A percentile compares a stretch with the other conserved stretches of the same genome.
Evolutionary conservation across 1,140 invertebrate species (phyloP).

Genomic region (Drosophila pandora): DNA sequence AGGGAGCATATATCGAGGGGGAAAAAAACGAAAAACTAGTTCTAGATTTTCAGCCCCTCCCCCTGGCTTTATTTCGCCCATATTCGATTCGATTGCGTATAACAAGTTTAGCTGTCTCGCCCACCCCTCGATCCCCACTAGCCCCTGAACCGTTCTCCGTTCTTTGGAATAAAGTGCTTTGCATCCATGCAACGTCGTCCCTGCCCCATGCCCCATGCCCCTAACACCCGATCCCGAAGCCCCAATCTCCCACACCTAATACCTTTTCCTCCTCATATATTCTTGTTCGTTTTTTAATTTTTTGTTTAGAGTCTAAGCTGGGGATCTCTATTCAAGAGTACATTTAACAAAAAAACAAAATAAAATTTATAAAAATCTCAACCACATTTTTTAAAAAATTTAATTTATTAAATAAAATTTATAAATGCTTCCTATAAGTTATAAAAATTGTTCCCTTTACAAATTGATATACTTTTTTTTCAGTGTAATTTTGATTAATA

Average conservation of each 20-base stretch:
- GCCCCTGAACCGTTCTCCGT: conserved; percentile 49
- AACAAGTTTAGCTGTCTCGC: conserved; percentile 71
- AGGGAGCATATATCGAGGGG: not conserved
- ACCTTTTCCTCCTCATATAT: conserved; percentile 43
- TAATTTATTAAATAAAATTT: not conserved
- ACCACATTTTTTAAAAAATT: not conserved
- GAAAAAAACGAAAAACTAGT: conserved; percentile 72
- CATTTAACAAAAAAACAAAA: not conserved
- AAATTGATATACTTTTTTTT: conserved; percentile 1
- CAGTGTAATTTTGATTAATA: conserved; percentile 76
- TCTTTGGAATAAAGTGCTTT: conserved; percentile 69
- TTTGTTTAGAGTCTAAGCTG: conserved; percentile 65
- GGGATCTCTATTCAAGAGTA: not conserved
- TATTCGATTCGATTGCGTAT: conserved; percentile 80
- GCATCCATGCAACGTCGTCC: conserved; percentile 66
- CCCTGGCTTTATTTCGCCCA: conserved; percentile 71
- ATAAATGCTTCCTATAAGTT: not conserved
- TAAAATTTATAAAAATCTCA: not conserved
- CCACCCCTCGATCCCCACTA: not conserved
- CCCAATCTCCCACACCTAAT: conserved; percentile 44
- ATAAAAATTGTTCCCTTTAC: not conserved
- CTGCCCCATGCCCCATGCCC: not conserved
- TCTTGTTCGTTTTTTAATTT: conserved; percentile 52
- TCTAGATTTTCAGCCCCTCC: conserved; percentile 72
- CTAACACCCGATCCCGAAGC: not conserved